Conservation (phyloP, 1,140 invertebrate genomes). For the Drosophila seguyi region DNA sequence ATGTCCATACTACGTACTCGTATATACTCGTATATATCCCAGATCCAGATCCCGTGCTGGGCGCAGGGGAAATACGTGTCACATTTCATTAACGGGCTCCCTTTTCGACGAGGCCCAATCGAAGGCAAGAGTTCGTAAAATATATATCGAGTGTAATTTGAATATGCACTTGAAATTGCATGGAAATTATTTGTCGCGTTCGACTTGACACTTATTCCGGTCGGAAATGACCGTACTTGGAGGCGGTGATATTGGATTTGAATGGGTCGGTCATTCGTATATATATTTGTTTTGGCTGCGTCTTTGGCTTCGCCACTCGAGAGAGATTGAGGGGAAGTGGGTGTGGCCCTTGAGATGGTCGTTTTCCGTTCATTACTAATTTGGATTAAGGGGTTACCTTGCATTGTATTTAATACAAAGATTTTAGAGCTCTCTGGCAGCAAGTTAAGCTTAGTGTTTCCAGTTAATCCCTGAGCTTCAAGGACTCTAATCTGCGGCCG, state of each 20-base stretch:
- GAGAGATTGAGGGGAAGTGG: slow-evolving; percentile 34
- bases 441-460: not conserved
- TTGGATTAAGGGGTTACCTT: slow-evolving; percentile 4
- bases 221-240: slow-evolving; percentile 71
- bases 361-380: slow-evolving; percentile 16
- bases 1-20: slow-evolving; percentile 14
- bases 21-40: not conserved
- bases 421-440: not conserved
- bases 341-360: slow-evolving; percentile 23
- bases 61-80: slow-evolving; percentile 80
- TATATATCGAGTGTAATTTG: slow-evolving; percentile 74
- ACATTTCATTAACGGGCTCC: slow-evolving; percentile 77
- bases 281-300: slow-evolving; percentile 53
- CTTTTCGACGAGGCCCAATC: slow-evolving; percentile 43
- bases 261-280: slow-evolving; percentile 42
- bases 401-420: too few species aligned
- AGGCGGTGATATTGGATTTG: slow-evolving; percentile 47
- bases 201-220: slow-evolving; percentile 71
- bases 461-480: slow-evolving; percentile 23
- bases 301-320: slow-evolving; percentile 2
- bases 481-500: slow-evolving; percentile 36
- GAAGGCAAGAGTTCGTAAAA: slow-evolving; percentile 62
- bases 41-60: slow-evolving; percentile 32
- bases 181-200: slow-evolving; percentile 75
- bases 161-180: slow-evolving; percentile 82